A percentile compares a stretch with the other conserved stretches of the same genome.
Conservation (phyloP, 2,113 vertebrate species). For the Centropus unirufus region DNA sequence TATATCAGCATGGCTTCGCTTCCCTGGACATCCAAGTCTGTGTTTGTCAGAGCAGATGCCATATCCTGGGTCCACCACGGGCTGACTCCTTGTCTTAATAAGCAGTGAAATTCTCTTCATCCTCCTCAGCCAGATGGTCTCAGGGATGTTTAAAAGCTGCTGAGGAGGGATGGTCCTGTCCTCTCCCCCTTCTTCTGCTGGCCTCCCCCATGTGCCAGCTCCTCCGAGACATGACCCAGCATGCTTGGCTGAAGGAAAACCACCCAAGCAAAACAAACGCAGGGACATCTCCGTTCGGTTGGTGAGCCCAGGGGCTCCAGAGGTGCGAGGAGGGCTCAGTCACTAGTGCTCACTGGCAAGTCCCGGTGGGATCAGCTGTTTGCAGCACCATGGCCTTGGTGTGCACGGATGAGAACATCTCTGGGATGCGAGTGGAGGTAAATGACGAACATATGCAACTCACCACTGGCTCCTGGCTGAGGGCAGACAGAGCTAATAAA, state of each 20-base stretch:
- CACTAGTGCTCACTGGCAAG: neutral
- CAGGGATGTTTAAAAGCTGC: neutral
- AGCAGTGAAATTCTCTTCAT: neutral
- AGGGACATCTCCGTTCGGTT: rapidly evolving
- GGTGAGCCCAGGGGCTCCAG: neutral
- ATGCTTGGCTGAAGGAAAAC: neutral
- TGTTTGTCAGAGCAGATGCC: neutral
- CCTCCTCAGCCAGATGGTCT: neutral
- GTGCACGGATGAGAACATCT: neutral
- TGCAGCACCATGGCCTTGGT: neutral
- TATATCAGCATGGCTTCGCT: neutral
- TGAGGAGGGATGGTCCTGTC: neutral
- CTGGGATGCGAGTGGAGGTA: neutral
- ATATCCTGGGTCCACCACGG: neutral
- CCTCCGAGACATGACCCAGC: rapidly evolving
- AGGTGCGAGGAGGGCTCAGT: neutral
- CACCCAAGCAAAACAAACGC: neutral
- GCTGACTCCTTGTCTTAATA: neutral
- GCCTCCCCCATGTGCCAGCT: neutral
- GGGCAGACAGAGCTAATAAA: neutral
- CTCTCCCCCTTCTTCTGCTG: neutral
- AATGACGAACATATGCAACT: neutral
- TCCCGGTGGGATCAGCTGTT: neutral
- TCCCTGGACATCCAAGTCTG: neutral
- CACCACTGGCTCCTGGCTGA: neutral